Percentiles rank a stretch among this genome's conserved stretches.
Evolutionary conservation across 2,888 invertebrate genomes (phyloP).

Genomic region (Xestia c-nigrum): DNA sequence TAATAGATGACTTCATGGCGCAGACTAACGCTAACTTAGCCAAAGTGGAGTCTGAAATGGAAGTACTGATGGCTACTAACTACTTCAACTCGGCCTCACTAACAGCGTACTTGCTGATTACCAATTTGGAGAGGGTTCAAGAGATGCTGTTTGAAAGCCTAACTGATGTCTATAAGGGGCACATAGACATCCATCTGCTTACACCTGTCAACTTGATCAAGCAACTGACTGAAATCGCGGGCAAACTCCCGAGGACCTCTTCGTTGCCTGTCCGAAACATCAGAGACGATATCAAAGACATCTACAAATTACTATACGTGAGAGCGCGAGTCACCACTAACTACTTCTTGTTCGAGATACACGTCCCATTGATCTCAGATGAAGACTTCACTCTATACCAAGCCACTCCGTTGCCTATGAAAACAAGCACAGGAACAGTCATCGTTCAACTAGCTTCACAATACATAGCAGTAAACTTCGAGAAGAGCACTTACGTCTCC

Average conservation of each 20-base stretch:
- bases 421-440: neutral
- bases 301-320: neutral
- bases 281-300: neutral
- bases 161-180: neutral
- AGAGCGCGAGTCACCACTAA: neutral
- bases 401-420: neutral
- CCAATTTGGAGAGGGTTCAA: neutral
- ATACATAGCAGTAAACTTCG: neutral
- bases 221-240: too few species aligned
- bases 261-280: neutral
- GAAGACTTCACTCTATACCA: neutral
- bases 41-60: neutral
- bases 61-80: neutral
- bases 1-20: neutral
- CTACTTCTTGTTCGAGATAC: neutral
- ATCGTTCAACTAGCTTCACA: neutral
- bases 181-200: neutral
- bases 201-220: neutral
- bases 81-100: neutral
- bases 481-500: too few species aligned
- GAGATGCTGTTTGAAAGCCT: neutral
- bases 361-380: neutral
- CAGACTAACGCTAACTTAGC: neutral
- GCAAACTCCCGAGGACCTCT: neutral
- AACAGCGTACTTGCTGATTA: neutral